A percentile compares a stretch with the other conserved stretches of the same genome.
phyloP scores from a whole-genome alignment of 2,113 vertebrate genomes.

The Ia io region DNA sequence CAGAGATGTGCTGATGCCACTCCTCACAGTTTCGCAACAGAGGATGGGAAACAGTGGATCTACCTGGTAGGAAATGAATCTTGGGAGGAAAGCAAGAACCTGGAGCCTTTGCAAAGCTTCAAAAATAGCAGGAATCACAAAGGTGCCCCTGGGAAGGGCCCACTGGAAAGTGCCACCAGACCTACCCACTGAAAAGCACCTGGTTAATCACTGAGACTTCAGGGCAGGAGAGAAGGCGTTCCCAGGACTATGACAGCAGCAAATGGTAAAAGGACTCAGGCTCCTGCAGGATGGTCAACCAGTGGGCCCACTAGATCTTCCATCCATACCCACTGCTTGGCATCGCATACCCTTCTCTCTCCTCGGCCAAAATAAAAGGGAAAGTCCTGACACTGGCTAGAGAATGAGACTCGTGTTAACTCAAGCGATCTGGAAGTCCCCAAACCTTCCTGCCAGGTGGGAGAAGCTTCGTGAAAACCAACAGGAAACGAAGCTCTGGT shows the following conservation, averaged over 20 bases:
- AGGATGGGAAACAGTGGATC: constrained; percentile 76
- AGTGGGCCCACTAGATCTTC: not conserved
- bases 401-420: not conserved
- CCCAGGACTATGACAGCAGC: not conserved
- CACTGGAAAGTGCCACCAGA: not conserved
- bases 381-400: not conserved
- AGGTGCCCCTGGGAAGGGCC: constrained; percentile 33
- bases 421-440: not conserved
- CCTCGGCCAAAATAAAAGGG: not conserved
- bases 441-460: not conserved
- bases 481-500: not conserved
- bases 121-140: constrained; percentile 22
- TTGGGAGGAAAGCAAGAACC: constrained; percentile 69
- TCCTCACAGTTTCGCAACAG: constrained; percentile 73
- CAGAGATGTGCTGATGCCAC: constrained; percentile 79
- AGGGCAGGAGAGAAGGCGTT: too few relatives aligned
- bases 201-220: not conserved
- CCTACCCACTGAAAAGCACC: not conserved
- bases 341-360: not conserved
- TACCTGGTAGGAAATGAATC: constrained; percentile 76
- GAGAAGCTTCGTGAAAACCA: not conserved
- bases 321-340: not conserved
- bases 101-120: constrained; percentile 47
- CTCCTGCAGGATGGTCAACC: not conserved
- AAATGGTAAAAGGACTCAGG: not conserved